These are phyloP conservation scores for Phengaris arion DNA, from an alignment of 2,888 invertebrate species.

Conservation along the genomic window DNA sequence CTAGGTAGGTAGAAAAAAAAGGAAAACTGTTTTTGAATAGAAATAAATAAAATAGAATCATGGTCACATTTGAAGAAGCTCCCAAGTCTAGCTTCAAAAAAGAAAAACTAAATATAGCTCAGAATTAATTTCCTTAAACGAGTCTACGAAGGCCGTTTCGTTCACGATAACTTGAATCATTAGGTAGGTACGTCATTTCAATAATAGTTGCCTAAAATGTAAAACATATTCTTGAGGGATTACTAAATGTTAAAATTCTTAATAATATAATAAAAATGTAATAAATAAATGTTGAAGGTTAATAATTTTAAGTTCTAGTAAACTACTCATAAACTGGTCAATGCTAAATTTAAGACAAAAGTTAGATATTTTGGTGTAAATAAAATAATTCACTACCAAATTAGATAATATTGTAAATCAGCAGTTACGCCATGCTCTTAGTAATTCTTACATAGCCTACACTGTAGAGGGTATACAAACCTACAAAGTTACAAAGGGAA, in stretches of 20 bases:
- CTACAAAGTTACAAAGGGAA: no score
- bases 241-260: background rate
- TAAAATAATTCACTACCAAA: background rate
- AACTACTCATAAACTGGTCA: no score
- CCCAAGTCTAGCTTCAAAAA: background rate
- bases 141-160: conserved; percentile 7
- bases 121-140: background rate
- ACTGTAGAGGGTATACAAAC: no score
- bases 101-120: background rate
- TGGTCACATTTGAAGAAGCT: background rate
- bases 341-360: no score
- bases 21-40: background rate
- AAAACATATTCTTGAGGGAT: background rate
- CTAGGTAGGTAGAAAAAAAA: background rate
- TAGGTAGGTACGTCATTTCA: background rate
- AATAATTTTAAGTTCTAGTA: no score
- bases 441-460: no score
- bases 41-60: background rate
- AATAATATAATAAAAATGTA: background rate
- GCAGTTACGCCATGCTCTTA: no score
- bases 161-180: conserved; percentile 7
- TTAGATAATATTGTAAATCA: no score
- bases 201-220: background rate
- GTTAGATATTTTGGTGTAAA: no score
- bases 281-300: no score